phyloP scores from a whole-genome alignment of 2,797 vertebrate species.

The Alouatta caraya region DNA sequence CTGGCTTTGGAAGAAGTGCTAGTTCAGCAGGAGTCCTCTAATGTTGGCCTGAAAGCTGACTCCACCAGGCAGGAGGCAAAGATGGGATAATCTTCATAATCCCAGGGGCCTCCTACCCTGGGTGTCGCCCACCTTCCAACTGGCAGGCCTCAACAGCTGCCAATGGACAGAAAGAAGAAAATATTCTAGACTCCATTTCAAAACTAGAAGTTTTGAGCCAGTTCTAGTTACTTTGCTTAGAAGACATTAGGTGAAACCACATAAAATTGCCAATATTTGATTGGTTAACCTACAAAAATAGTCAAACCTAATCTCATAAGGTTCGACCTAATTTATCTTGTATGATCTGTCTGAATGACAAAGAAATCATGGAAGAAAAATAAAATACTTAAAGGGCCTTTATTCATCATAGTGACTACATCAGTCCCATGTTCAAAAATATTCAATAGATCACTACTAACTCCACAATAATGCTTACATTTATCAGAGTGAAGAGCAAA shows the following conservation, averaged over 20 bases:
- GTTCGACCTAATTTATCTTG: background rate
- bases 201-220: background rate
- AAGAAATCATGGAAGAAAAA: background rate
- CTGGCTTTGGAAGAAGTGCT: background rate
- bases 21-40: background rate
- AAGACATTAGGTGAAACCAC: background rate
- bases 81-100: background rate
- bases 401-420: background rate
- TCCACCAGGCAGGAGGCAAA: background rate
- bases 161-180: background rate
- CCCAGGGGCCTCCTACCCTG: background rate
- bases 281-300: background rate
- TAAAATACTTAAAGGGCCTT: background rate
- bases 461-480: background rate
- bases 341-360: background rate
- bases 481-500: background rate
- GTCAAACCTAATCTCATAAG: background rate
- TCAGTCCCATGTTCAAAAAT: background rate
- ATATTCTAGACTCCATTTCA: background rate
- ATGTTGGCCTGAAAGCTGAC: background rate
- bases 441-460: background rate
- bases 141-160: background rate
- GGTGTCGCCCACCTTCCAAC: background rate
- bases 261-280: background rate
- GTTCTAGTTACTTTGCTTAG: background rate